Percentiles rank a stretch among this genome's conserved stretches.
phyloP scores from a whole-genome alignment of 2,888 invertebrate genomes.

The Pollenia labialis region DNA sequence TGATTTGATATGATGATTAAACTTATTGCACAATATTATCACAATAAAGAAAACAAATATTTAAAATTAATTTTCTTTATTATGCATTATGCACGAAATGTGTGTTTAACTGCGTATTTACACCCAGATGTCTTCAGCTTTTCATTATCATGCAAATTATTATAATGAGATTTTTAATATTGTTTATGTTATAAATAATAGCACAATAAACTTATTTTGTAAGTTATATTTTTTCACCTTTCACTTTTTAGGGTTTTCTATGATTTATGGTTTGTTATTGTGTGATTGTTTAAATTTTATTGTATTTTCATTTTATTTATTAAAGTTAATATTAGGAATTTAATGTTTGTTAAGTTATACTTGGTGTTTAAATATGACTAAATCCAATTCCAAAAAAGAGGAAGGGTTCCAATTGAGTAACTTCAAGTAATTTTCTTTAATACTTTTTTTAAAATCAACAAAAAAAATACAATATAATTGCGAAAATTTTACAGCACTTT shows the following conservation, averaged over 20 bases:
- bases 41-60: not conserved
- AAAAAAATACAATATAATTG: constrained; percentile 46
- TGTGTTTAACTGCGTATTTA: constrained; percentile 22
- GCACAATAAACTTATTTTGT: constrained; percentile 8
- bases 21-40: not conserved
- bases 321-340: constrained; percentile 13
- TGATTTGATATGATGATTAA: constrained; percentile 32
- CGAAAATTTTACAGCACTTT: constrained; percentile 42
- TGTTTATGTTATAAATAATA: not conserved
- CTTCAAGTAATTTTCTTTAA: constrained; percentile 18
- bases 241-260: constrained; percentile 47
- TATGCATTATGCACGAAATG: constrained; percentile 17
- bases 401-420: constrained; percentile 64
- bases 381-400: constrained; percentile 33
- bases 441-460: constrained; percentile 34
- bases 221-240: constrained; percentile 45
- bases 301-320: constrained; percentile 22
- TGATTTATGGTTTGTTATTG: constrained; percentile 5
- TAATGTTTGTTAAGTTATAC: constrained; percentile 33
- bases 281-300: constrained; percentile 22
- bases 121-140: constrained; percentile 32
- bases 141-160: constrained; percentile 58
- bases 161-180: constrained; percentile 26
- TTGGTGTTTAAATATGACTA: constrained; percentile 42
- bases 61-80: constrained; percentile 6